These are phyloP conservation scores for Spongilla lacustris DNA, from an alignment of 37 sponge, comb jelly and placozoan species.

Conservation along the genomic window DNA sequence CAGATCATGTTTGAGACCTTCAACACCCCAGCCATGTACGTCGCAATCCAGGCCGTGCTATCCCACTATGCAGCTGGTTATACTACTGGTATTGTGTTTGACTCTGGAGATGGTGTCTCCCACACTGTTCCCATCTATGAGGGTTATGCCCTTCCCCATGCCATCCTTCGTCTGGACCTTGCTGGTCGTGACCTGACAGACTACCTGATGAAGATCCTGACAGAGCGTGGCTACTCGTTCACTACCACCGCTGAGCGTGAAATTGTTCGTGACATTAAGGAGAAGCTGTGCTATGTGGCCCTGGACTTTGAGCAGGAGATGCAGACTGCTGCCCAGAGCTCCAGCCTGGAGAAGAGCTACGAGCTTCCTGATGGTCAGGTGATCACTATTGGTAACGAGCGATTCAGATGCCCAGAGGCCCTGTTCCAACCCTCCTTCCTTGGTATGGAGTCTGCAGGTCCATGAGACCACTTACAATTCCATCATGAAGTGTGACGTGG, in stretches of 20 bases:
- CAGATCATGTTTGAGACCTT: slow-evolving; percentile 99
- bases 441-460: slow-evolving; percentile 97
- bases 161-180: slow-evolving; percentile 94
- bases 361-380: slow-evolving; percentile 99
- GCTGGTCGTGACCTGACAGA: slow-evolving; percentile 96
- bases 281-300: slow-evolving; percentile 98
- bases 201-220: slow-evolving; percentile 96
- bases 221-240: slow-evolving; percentile 94
- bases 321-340: slow-evolving; percentile 89
- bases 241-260: slow-evolving; percentile 97
- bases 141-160: slow-evolving; percentile 99
- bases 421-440: slow-evolving; percentile 93
- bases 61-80: slow-evolving; percentile 96
- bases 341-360: slow-evolving; percentile 96
- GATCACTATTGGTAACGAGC: slow-evolving; percentile 97
- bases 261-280: slow-evolving; percentile 98
- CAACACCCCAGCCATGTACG: slow-evolving; percentile 99
- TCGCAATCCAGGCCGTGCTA: slow-evolving; percentile 97
- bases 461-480: slow-evolving; percentile 99
- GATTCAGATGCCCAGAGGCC: slow-evolving; percentile 94
- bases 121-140: slow-evolving; percentile 99
- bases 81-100: slow-evolving; percentile 99
- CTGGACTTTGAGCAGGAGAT: slow-evolving; percentile 97
- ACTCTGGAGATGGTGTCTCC: slow-evolving; percentile 97
- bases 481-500: slow-evolving; percentile 99